Base-by-base conservation (phyloP, 2,888 invertebrate genomes). In the Drosophila emarginata region DNA sequence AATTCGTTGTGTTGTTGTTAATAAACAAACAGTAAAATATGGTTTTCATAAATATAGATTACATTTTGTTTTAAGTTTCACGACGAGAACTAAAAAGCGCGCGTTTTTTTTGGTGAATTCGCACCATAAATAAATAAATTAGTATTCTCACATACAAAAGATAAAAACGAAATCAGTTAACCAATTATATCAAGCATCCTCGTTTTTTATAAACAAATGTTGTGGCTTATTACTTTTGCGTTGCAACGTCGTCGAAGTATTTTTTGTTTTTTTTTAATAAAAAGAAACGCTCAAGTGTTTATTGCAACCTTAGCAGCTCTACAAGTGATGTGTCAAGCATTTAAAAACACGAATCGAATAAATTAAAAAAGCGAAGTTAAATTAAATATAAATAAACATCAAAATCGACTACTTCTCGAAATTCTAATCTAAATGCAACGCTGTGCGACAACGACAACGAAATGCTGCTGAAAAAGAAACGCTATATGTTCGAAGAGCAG, bases 401-500 rank as follows among this genome's bases (percentile, higher is more conserved):
- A 66, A 74, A 69, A 72, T 69, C 77, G 61, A 54, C 53, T 61
- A 64, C 63, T 71, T 64, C 65, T 62, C 60, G 65, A 53, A 76
- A 78, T 76, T 78, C 71, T 73, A 65, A 76, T 78, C 78, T 78
- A 79, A 79, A 83, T 79, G 82, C 79, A 81, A 66, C 80, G 73
- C 81, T 75, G 66, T 39, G 67, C 61, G 64, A 67, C 64, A 73
- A 74, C 80, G 76, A 56, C 68, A 77, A 72, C 76, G 86, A 79
- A 78, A 90, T 90, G 90, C 89, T 90, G 78, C 76, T 90, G 65
- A 90, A 90, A 78, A 90, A 90, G 89, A 90, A 90, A 79, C 90
- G 90, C 76, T 88, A 89, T 81, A 88, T 88, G 78, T 77, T 77
- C 67, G 89, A 90, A 78, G 88, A 87, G 86, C 83, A 81, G 80